Conservation (phyloP, 2,888 invertebrate species). For the Psylliodes chrysocephalus region DNA sequence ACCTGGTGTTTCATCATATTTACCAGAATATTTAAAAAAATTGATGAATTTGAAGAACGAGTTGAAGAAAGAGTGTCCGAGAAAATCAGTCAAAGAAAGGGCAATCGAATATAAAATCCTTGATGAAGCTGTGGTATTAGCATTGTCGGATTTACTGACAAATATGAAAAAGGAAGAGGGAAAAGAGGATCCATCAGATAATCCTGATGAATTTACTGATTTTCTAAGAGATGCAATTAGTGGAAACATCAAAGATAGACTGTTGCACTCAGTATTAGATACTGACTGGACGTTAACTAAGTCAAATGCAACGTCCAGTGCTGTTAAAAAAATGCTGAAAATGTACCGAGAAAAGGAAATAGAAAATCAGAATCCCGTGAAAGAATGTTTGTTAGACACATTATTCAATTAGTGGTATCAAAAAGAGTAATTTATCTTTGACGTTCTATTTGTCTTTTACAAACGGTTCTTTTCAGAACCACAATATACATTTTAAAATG, state of each 20-base stretch:
- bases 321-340: constrained; percentile 7
- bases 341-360: not conserved
- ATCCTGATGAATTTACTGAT: not conserved
- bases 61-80: not conserved
- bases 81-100: not conserved
- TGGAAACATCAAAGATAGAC: not conserved
- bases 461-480: too few species aligned
- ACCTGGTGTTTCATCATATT: too few species aligned
- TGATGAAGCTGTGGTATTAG: not conserved
- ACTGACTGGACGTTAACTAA: too few species aligned
- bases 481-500: too few species aligned
- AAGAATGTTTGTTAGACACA: too few species aligned
- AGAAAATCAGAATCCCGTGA: too few species aligned
- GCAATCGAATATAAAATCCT: not conserved
- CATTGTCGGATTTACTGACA: not conserved
- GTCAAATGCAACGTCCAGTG: not conserved
- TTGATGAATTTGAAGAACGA: not conserved
- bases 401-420: too few species aligned
- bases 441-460: too few species aligned
- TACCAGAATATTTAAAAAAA: not conserved
- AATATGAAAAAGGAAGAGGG: not conserved
- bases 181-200: not conserved
- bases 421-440: too few species aligned
- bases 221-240: not conserved
- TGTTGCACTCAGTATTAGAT: not conserved